Base-by-base conservation (phyloP, 2,113 vertebrate genomes). In the Malurus alboscapulatus region DNA sequence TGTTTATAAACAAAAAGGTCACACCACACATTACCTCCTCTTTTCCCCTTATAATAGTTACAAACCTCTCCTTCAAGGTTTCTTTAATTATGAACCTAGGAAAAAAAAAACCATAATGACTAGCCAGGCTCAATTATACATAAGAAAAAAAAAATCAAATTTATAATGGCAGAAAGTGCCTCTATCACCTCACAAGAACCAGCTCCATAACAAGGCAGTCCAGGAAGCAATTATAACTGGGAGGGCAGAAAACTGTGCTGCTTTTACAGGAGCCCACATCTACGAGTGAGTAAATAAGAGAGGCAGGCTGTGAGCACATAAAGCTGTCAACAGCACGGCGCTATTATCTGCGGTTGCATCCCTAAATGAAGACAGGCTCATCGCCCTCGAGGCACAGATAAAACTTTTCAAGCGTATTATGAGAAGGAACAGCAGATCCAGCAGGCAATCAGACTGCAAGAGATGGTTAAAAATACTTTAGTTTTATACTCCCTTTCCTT, bases 351-450 rank as follows among this genome's bases (percentile, higher is more conserved):
- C 93, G 90, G 93, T 96, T 77, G 92, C 96, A 96, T 97, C 93
- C 96, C 94, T 92, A 97, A 98, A 96, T 94, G 95, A 97, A 95
- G 91, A 84, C 93, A 96, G 85, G 72, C 96, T 97, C 92, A 94
- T 92, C 88, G 42, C 89, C 94, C 95, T 94, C 91, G 9, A 97
- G 95, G 96, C 96, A 85, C 82, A 96, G 97, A 97, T 97, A 97
- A 97, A 98, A 95, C 92, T 97, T 97, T 95, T 92, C 94, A 96
- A 97, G 97, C 94, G 93, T 97, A 96, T 97, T 97, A 98, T 93
- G 94, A 94, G 92, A 96, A 96, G 94, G 95, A 97, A 97, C 44
- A 72, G 93, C 94, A 51, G 95, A 94, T 96, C 87, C 84, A 95
- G 95, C 63, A 95, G 95, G 94, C 94, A 96, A 97, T 96, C 94